These are phyloP conservation scores for Sphecodes monilicornis DNA, from an alignment of 2,888 invertebrate genomes.

Conservation along the genomic window DNA sequence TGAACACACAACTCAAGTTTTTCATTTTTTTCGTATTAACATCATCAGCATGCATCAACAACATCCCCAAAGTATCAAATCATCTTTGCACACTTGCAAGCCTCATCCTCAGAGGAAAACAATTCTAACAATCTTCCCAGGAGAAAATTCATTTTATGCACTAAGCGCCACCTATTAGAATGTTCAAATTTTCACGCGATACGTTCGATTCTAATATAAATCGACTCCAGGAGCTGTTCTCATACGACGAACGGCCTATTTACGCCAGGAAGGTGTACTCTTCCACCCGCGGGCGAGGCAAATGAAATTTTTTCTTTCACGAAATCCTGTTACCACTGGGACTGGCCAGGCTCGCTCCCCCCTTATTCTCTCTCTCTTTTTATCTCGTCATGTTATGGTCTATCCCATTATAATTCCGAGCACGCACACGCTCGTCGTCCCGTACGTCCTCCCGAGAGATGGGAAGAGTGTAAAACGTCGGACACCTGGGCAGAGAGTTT, in stretches of 20 bases:
- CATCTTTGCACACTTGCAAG: no score
- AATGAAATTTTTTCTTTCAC: conserved; percentile 65
- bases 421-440: conserved; percentile 67
- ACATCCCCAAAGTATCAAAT: no score
- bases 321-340: conserved; percentile 63
- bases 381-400: conserved; percentile 65
- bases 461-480: conserved; percentile 79
- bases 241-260: conserved; percentile 6
- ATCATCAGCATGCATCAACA: no score
- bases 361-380: conserved; percentile 27
- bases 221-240: not conserved
- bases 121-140: no score
- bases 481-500: conserved; percentile 81
- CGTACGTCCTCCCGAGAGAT: conserved; percentile 72
- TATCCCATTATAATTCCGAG: conserved; percentile 75
- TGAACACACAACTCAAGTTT: no score
- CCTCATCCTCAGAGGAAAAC: no score
- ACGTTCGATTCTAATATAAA: not conserved
- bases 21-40: no score
- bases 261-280: not conserved
- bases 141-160: no score
- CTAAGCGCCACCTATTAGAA: not conserved
- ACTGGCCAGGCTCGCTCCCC: conserved; percentile 54
- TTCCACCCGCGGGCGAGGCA: not conserved
- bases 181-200: not conserved